These are phyloP conservation scores for Haplochromis vanheusdeni DNA, from an alignment of 2,113 vertebrate genomes.

Conservation along the genomic window DNA sequence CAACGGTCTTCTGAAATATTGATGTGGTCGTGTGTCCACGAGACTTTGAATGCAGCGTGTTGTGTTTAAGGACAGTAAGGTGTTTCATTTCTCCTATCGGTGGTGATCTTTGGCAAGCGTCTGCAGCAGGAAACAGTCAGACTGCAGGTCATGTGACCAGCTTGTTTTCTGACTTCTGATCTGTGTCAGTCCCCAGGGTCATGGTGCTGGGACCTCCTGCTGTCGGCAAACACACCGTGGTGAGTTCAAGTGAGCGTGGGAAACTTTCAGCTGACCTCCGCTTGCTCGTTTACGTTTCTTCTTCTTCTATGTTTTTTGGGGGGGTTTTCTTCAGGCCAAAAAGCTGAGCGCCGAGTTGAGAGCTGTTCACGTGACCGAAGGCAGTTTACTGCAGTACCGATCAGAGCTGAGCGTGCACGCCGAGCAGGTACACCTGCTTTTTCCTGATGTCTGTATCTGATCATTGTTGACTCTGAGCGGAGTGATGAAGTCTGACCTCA, in stretches of 20 bases:
- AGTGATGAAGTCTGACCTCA: neutral
- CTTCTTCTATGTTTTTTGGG: neutral
- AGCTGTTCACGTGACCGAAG: constrained; percentile 51
- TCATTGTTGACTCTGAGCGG: neutral
- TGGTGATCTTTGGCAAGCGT: neutral
- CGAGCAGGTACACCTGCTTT: neutral
- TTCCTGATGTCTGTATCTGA: neutral
- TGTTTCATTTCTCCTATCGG: neutral
- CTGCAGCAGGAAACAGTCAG: neutral
- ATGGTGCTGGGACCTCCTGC: constrained; percentile 83
- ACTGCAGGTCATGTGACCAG: neutral
- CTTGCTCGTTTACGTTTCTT: neutral
- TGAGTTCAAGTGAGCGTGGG: constrained; percentile 62
- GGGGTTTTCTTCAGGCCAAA: constrained; percentile 33
- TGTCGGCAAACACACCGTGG: constrained; percentile 84
- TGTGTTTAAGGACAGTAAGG: neutral
- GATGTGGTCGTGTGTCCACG: neutral
- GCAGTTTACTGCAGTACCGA: constrained; percentile 35
- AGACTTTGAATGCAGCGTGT: neutral
- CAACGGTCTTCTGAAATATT: neutral
- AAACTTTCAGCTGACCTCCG: neutral
- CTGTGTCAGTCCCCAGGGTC: constrained; percentile 76
- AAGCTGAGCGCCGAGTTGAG: constrained; percentile 54
- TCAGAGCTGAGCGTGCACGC: constrained; percentile 23
- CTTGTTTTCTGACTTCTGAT: neutral